These are phyloP conservation scores for Luperina nickerlii DNA, from an alignment of 2,888 invertebrate species.

Conservation along the genomic window DNA sequence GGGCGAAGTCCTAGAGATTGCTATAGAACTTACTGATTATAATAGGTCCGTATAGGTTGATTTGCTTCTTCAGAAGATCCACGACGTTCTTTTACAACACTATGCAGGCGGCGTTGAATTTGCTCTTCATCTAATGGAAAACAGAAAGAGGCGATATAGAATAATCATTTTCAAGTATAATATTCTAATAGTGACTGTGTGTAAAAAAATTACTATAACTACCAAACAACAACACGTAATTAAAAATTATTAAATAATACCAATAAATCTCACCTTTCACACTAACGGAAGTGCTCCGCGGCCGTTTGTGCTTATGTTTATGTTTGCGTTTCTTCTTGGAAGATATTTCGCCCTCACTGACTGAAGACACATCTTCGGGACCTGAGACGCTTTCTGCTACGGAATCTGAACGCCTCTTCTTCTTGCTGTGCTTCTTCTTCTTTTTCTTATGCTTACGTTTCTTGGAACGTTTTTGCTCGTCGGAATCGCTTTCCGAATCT, in stretches of 20 bases:
- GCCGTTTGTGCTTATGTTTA: conserved; percentile 85
- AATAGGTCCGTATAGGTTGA: conserved; percentile 84
- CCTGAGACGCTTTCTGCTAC: conserved; percentile 75
- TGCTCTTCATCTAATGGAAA: conserved; percentile 70
- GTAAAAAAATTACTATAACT: background rate
- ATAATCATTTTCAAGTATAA: background rate
- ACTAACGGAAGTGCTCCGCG: conserved; percentile 78
- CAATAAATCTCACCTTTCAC: conserved; percentile 73
- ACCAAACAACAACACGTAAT: background rate
- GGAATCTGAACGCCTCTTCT: conserved; percentile 83
- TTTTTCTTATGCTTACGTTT: conserved; percentile 89
- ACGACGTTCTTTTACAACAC: conserved; percentile 85
- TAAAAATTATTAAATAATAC: background rate
- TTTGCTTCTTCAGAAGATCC: conserved; percentile 80
- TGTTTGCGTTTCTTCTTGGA: conserved; percentile 86
- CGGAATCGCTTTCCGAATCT: conserved; percentile 85
- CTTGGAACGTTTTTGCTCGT: conserved; percentile 83
- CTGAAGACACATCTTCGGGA: conserved; percentile 76
- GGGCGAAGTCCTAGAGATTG: background rate
- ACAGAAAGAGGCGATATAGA: conserved; percentile 2
- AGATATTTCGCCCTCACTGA: conserved; percentile 84
- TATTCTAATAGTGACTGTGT: background rate
- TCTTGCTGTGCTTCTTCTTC: conserved; percentile 88
- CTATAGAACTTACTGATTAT: conserved; percentile 80
- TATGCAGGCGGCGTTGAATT: conserved; percentile 81